Evolutionary conservation across 2,888 invertebrate species (phyloP), one percentile per base, ranked within the genome.

Genomic region (Leptinotarsa juncta): DNA sequence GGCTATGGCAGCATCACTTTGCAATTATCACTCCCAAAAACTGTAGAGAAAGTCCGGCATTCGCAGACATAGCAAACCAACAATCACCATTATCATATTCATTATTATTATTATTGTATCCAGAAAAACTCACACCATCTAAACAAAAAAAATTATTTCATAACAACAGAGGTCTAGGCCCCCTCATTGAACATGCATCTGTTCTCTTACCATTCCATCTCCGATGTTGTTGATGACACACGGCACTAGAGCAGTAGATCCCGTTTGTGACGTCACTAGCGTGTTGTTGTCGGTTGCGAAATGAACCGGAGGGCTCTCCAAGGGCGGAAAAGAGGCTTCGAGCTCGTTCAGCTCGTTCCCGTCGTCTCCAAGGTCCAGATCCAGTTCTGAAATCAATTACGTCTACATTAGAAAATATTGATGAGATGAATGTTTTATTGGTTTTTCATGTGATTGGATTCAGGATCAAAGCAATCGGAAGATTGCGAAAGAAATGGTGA

Each of bases 271-370:
- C 78, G 93, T 94, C 86, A 96, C 92, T 65, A 93, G 88, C 0
- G 95, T 95, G 78, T 94, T 94, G 86, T 96, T 96, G 84, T 94
- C 94, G 5, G 96, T 96, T 69, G 93, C 93, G 85, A 96, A 96
- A 87, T 92, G 93, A 89, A 95, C 94, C 84, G 94, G 94, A 72
- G 93, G 86, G 77, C 88, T 88, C 81, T 87, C 87, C 65, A 87
- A 82, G 60, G 88, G 86, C 72, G 88, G 85, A 83, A 87, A 88
- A 72, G 88, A 87, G 69, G 86, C 87, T 72, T 84, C 85, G 62
- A 88, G 81, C 79, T 87, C 87, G 83, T 88, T 87, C 73, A 85
- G 81, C 77, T 86, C 86, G 78, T 86, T 86, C 68, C 84, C 86
- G 65, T 81, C 83, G 67, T 83, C 81, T 75, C 82, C 84, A 55